Conservation (phyloP, 1,140 invertebrate genomes). For the Coelopa frigida region DNA sequence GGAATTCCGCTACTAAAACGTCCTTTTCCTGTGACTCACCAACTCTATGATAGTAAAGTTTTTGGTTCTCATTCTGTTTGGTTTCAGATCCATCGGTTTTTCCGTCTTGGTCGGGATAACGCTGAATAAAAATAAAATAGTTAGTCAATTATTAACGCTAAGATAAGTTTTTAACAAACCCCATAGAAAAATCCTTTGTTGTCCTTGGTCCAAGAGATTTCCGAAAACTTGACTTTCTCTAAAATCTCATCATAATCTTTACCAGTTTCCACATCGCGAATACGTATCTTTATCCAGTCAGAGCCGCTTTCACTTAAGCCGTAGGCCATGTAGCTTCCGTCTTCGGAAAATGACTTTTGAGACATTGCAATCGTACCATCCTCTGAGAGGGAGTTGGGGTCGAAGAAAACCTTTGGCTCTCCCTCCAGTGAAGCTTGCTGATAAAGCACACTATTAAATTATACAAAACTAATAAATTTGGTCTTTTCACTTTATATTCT, state of each 20-base stretch:
- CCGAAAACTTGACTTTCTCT: slow-evolving; percentile 86
- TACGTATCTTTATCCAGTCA: slow-evolving; percentile 90
- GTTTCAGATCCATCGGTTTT: slow-evolving; percentile 87
- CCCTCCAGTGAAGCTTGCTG: slow-evolving; percentile 74
- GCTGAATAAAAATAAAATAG: slow-evolving; percentile 10
- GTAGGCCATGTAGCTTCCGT: slow-evolving; percentile 87
- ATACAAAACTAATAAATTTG: not conserved
- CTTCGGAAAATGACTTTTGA: slow-evolving; percentile 76
- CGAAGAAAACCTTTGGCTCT: slow-evolving; percentile 84
- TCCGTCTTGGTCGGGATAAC: slow-evolving; percentile 67
- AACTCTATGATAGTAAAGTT: slow-evolving; percentile 86
- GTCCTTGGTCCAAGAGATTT: slow-evolving; percentile 91
- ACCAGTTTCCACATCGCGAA: slow-evolving; percentile 68
- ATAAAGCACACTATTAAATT: slow-evolving; percentile 74
- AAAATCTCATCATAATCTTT: slow-evolving; percentile 84
- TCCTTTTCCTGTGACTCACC: slow-evolving; percentile 84
- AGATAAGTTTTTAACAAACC: slow-evolving; percentile 27
- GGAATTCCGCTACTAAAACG: slow-evolving; percentile 83
- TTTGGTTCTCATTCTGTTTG: slow-evolving; percentile 78
- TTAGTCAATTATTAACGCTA: not conserved
- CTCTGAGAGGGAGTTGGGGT: slow-evolving; percentile 86
- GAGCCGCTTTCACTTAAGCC: slow-evolving; percentile 86
- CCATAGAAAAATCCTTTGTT: slow-evolving; percentile 94
- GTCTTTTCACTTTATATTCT: not conserved
- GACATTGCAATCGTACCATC: slow-evolving; percentile 89